These are phyloP conservation scores for Campoletis sonorensis DNA, from an alignment of 1,140 invertebrate genomes.

Conservation along the genomic window DNA sequence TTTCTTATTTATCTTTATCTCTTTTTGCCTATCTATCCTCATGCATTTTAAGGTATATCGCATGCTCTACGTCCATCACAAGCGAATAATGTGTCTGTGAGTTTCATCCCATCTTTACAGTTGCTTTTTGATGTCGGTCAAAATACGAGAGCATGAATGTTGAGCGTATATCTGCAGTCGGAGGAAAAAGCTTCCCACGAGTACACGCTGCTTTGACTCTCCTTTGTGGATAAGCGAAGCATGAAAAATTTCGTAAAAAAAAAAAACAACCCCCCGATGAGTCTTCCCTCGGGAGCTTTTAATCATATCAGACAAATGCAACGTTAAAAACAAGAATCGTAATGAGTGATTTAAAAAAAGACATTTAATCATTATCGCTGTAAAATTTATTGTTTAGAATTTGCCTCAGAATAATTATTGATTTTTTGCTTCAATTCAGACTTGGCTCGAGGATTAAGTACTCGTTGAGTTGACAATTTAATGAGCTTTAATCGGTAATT, in stretches of 20 bases:
- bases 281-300: background rate
- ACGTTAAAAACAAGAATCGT: background rate
- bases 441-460: background rate
- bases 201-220: too few relatives aligned
- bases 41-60: too few relatives aligned
- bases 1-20: too few relatives aligned
- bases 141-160: conserved; percentile 33
- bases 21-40: too few relatives aligned
- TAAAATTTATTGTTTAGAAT: background rate
- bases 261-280: background rate
- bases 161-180: background rate
- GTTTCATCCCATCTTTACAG: conserved; percentile 3
- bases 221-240: background rate
- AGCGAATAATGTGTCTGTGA: background rate
- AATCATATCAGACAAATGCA: background rate
- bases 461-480: too few relatives aligned
- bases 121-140: conserved; percentile 36
- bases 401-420: background rate
- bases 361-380: background rate
- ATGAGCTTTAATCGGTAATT: too few relatives aligned
- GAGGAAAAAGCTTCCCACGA: too few relatives aligned
- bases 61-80: background rate
- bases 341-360: background rate
- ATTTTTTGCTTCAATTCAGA: background rate
- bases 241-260: conserved; percentile 23